Evolutionary conservation across 1,140 invertebrate species (phyloP).

Genomic region (Brachionus angularis): DNA sequence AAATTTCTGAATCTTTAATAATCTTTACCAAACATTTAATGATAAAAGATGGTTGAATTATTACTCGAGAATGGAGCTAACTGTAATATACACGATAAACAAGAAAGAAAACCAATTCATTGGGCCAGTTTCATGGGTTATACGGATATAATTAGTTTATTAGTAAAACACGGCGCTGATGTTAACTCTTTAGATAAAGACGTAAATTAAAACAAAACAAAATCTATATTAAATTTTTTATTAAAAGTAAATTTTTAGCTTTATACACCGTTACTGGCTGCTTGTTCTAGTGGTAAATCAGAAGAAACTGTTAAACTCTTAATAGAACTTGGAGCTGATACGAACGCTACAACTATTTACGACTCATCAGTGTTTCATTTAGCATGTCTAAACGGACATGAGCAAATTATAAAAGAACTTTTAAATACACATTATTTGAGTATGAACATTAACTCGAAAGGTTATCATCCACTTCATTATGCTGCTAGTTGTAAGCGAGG

Average conservation of each 20-base stretch:
- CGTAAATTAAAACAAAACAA: constrained; percentile 47
- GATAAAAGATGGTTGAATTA: constrained; percentile 60
- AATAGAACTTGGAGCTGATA: constrained; percentile 62
- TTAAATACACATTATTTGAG: constrained; percentile 58
- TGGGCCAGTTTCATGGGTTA: constrained; percentile 64
- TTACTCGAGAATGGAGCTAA: constrained; percentile 62
- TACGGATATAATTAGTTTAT: constrained; percentile 59
- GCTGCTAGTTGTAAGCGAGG: constrained; percentile 63
- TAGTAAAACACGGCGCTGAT: constrained; percentile 62
- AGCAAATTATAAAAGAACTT: constrained; percentile 60
- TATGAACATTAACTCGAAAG: constrained; percentile 58
- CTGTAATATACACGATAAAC: constrained; percentile 66
- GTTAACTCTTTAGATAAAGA: constrained; percentile 63
- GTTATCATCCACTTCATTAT: constrained; percentile 64
- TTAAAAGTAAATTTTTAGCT: constrained; percentile 50
- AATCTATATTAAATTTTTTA: background rate
- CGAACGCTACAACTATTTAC: constrained; percentile 62
- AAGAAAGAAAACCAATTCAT: constrained; percentile 63
- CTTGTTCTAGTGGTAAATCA: constrained; percentile 56
- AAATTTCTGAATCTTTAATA: too few relatives aligned
- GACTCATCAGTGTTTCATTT: constrained; percentile 66
- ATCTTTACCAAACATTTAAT: background rate
- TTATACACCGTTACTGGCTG: constrained; percentile 60
- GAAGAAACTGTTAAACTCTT: constrained; percentile 60
- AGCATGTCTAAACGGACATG: constrained; percentile 65